These are phyloP conservation scores for Zaprionus ornatus DNA, from an alignment of 1,140 invertebrate species.

Conservation along the genomic window DNA sequence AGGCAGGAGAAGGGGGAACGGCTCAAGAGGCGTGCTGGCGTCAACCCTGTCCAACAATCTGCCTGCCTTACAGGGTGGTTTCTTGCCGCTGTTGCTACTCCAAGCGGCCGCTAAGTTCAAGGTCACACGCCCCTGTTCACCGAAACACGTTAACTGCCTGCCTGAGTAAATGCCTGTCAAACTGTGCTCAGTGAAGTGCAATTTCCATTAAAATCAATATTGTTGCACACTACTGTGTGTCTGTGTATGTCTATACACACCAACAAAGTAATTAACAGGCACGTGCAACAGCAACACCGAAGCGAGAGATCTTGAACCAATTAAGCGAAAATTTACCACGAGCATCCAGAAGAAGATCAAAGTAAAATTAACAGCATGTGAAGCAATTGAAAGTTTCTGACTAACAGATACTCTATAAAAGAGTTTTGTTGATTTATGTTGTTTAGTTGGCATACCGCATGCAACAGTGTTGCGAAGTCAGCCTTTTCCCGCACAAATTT, in stretches of 20 bases:
- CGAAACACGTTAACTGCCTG: conserved; percentile 10
- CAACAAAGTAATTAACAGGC: conserved; percentile 60
- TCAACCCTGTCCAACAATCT: not conserved
- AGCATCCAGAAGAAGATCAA: conserved; percentile 13
- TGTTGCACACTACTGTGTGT: conserved; percentile 38
- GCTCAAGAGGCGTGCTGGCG: conserved; percentile 1
- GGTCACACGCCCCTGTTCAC: conserved; percentile 41
- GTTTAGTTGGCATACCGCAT: too few species aligned
- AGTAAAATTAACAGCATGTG: conserved; percentile 20
- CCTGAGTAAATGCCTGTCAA: conserved; percentile 15
- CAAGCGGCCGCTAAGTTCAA: conserved; percentile 56
- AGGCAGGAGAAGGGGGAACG: conserved; percentile 7
- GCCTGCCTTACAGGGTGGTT: not conserved
- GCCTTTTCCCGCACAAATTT: too few species aligned
- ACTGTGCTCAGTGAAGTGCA: conserved; percentile 33
- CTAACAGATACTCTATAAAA: not conserved
- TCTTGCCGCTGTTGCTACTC: not conserved
- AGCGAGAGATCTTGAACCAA: conserved; percentile 16
- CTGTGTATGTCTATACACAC: conserved; percentile 20
- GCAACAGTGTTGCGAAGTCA: too few species aligned
- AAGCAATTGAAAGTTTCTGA: not conserved
- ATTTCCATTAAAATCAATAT: conserved; percentile 36
- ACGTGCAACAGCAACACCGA: conserved; percentile 55
- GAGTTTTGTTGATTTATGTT: too few species aligned
- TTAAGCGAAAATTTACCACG: conserved; percentile 30